Evolutionary conservation across 2,113 vertebrate species (phyloP), one percentile per base, ranked within the genome.

Genomic region (Elaphurus davidianus): DNA sequence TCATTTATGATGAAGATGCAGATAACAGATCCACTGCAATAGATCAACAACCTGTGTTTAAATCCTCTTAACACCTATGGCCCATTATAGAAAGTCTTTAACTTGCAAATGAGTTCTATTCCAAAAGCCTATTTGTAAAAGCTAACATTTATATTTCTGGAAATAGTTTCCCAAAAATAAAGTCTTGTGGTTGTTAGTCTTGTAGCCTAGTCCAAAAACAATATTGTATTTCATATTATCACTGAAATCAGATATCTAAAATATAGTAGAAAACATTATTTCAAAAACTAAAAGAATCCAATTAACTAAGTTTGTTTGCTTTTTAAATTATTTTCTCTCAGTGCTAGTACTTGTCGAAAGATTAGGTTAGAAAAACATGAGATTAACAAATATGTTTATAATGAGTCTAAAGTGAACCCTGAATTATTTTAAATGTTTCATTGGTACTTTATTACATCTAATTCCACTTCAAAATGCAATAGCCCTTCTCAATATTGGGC

Each of bases 201-300:
- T 40, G 19, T 84, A 74, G 40, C 13, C 6, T 74, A 88, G 47
- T 45, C 33, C 59, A 96, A 91, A 96, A 96, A 93, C 59, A 64
- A 91, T 30, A 40, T 33, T 67, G 52, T 52, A 10, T 23, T 40
- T 62, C 23, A 33, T 27, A 33, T 81, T 71, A 33, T 62, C 52
- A 89, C 27, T 62, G 64, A 85, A 95, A 82, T 9, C 36, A 84
- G 40, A 27, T 6, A 92, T n/a, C 47, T 86, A 88, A 98, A 90
- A 83, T 45, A 4, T 28, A 60, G 43, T 30, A 59, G n/a, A 87
- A 94, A 74, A 82, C 6, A 89, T 54, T 87, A 82, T 50, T 95
- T 60, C 4, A 89, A 95, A 96, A 91, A 64, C 81, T 92, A 92
- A 95, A 96, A 64, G 50, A 90, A 64, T 64, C 50, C 90, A 85